Evolutionary conservation across 2,888 invertebrate species (phyloP).

Genomic region (Lycaena phlaeas): DNA sequence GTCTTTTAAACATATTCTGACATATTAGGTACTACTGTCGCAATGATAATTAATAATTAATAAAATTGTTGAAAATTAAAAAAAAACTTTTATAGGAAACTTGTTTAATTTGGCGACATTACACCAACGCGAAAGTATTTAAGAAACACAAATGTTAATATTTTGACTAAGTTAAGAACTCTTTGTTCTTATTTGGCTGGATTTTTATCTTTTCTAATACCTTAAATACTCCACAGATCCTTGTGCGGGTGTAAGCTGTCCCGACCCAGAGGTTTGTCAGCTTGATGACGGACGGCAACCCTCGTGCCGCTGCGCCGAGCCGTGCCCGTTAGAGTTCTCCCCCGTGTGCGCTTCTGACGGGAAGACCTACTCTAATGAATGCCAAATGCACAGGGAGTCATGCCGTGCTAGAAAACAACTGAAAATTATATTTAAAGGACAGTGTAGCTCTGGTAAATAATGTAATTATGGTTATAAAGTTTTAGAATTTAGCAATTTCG

Average conservation of each 20-base stretch:
- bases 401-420: slow-evolving; percentile 83
- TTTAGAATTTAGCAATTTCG: not conserved
- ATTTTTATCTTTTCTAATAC: no score
- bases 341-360: slow-evolving; percentile 87
- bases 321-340: slow-evolving; percentile 84
- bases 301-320: slow-evolving; percentile 85
- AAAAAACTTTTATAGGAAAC: no score
- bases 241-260: slow-evolving; percentile 84
- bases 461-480: not conserved
- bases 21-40: no score
- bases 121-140: no score
- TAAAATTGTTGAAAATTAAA: no score
- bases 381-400: slow-evolving; percentile 85
- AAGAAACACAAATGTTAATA: no score
- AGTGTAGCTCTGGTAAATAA: slow-evolving; percentile 82
- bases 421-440: slow-evolving; percentile 85
- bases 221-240: no score
- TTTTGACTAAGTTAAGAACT: no score
- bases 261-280: slow-evolving; percentile 88
- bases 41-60: no score
- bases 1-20: no score
- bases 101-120: no score
- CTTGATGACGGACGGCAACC: slow-evolving; percentile 84
- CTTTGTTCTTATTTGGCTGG: no score
- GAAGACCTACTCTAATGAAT: slow-evolving; percentile 88